phyloP scores from a whole-genome alignment of 2,797 vertebrate species.

The Benthosema pterotum region DNA sequence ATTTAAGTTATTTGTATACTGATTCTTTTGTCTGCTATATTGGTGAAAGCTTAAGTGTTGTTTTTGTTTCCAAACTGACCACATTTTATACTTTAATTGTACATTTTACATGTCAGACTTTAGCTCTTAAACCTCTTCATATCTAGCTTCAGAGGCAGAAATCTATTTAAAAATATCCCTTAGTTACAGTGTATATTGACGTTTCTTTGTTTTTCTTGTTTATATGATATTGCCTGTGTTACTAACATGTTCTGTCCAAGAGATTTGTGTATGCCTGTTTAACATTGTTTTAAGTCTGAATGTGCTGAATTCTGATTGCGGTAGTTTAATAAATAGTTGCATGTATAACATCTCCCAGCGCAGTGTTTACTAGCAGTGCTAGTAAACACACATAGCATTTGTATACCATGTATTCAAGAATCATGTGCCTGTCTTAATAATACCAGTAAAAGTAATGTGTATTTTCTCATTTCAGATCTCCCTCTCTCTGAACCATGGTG shows the following conservation, averaged over 20 bases:
- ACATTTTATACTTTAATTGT: neutral
- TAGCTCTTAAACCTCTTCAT: neutral
- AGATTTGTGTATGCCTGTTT: too few species aligned
- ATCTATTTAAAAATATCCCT: too few species aligned
- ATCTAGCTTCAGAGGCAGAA: too few species aligned
- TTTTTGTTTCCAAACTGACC: neutral
- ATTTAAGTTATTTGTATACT: neutral
- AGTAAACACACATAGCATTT: too few species aligned
- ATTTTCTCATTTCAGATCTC: constrained; percentile 48
- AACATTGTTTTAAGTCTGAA: too few species aligned
- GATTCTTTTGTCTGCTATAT: neutral
- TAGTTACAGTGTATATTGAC: too few species aligned
- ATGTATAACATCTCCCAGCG: neutral
- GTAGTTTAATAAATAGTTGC: too few species aligned
- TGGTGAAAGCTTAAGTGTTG: neutral
- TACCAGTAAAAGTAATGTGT: neutral
- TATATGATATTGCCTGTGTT: too few species aligned
- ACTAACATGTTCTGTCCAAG: too few species aligned
- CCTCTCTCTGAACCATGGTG: constrained; percentile 26
- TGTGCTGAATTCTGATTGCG: too few species aligned
- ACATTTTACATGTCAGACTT: neutral
- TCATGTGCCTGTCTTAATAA: neutral
- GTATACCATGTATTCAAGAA: neutral
- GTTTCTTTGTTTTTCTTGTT: too few species aligned
- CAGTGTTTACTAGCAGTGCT: too few species aligned